These are phyloP conservation scores for Percina caprodes DNA, from an alignment of 2,113 vertebrate genomes.

Conservation along the genomic window DNA sequence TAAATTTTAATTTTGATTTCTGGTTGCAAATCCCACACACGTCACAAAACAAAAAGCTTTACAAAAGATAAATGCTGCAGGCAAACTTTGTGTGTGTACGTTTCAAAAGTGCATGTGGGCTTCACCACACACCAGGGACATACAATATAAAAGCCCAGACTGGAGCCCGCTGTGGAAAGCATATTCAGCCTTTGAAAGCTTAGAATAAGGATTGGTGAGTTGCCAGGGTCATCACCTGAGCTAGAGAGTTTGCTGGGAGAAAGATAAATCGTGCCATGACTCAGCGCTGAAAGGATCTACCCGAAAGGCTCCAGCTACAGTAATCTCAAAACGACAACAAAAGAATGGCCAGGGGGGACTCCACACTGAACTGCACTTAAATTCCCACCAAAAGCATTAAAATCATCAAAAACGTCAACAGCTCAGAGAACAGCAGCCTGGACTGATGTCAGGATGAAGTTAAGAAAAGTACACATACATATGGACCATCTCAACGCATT, in stretches of 20 bases:
- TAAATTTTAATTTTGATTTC: background rate
- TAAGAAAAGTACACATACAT: background rate
- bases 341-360: background rate
- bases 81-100: slow-evolving; percentile 12
- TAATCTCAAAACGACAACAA: slow-evolving; percentile 20
- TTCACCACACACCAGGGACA: background rate
- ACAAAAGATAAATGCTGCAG: slow-evolving; percentile 6
- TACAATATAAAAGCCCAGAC: slow-evolving; percentile 36
- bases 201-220: slow-evolving; percentile 17
- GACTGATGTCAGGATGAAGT: background rate
- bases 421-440: background rate
- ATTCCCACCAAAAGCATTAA: background rate
- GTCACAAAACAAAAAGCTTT: background rate
- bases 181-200: slow-evolving; percentile 50
- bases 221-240: slow-evolving; percentile 55
- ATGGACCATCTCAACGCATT: background rate
- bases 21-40: background rate
- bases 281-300: slow-evolving; percentile 35
- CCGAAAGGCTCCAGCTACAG: background rate
- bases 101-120: slow-evolving; percentile 9
- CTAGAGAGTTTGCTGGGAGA: slow-evolving; percentile 38
- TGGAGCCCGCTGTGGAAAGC: slow-evolving; percentile 26
- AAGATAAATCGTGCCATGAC: slow-evolving; percentile 37
- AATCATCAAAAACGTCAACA: background rate
- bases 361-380: background rate